Evolutionary conservation across 2,797 vertebrate genomes (phyloP).

Genomic region (Brotogeris chrysoptera): DNA sequence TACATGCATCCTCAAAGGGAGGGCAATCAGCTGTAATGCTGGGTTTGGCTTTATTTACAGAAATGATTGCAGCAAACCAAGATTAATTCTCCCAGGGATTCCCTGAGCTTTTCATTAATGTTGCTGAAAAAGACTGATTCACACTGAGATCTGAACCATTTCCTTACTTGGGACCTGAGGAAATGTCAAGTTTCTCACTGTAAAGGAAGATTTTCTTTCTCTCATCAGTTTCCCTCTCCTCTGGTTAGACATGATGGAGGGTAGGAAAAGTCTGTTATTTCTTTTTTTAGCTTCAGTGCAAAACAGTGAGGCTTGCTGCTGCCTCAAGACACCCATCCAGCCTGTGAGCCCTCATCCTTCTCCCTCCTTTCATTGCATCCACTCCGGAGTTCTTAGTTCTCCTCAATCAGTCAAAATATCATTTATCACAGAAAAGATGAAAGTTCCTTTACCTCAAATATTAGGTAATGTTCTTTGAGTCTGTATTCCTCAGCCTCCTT

Average conservation of each 20-base stretch:
- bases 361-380: neutral
- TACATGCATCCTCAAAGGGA: neutral
- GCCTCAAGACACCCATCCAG: neutral
- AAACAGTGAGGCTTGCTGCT: neutral
- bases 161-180: neutral
- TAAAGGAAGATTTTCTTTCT: neutral
- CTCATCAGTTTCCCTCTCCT: neutral
- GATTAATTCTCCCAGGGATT: neutral
- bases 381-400: neutral
- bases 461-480: slow-evolving; percentile 97
- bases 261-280: neutral
- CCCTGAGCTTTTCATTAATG: neutral
- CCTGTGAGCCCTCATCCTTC: neutral
- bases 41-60: neutral
- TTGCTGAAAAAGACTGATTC: neutral
- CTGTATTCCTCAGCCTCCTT: slow-evolving; percentile 93
- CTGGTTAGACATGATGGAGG: neutral
- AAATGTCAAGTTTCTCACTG: neutral
- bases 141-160: neutral
- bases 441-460: slow-evolving; percentile 87
- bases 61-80: neutral
- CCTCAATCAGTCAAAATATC: neutral
- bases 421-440: slow-evolving; percentile 18
- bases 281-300: neutral
- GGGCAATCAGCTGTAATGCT: neutral